Evolutionary conservation across 2,113 vertebrate species (phyloP), one percentile per base, ranked within the genome.

Genomic region (Dipodomys stephensi): DNA sequence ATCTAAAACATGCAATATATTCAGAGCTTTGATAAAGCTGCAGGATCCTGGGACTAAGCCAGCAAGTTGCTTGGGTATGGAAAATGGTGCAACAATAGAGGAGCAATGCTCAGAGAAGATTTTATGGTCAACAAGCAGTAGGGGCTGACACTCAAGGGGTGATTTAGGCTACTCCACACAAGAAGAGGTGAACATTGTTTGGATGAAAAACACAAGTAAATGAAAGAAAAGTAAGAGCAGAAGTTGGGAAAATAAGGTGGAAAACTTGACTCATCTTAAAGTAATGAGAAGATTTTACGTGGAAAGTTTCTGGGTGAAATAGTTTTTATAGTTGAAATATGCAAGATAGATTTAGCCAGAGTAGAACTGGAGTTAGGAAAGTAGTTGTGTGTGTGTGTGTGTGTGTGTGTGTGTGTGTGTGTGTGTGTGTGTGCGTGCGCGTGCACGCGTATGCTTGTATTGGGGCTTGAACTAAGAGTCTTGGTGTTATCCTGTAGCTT

Each of bases 71-170:
- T 6, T 83, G 25, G 6, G 19, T 8, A n/a, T 0, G 10, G 1
- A 6, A 13, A 67, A 8, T 11, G 30, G 13, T 35, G 7, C 7
- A 8, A 22, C 2, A 27, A 10, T 35, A 30, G 20, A 77, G 3
- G 1, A 15, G 19, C 0, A 3, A 8, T 62, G 15, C 4, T 64
- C 60, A 60, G 6, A 28, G 35, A n/a, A 49, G 10, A 23, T 4
- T 49, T 64, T 39, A 65, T 35, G 30, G 30, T 60, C 28, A 7
- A 73, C 20, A 23, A 35, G 8, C 1, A 73, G 18, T 16, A 88
- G 65, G 60, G 46, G 77, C 46, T 3, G 1, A 74, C n/a, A n/a
- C 15, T 85, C 88, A 80, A 65, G 82, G 32, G 25, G 53, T 20
- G 4, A 87, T 9, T 10, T 84, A 6, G 73, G 8, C 27, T 27